These are phyloP conservation scores for Diphyllodes magnificus DNA, from an alignment of 2,113 vertebrate genomes.

Conservation along the genomic window DNA sequence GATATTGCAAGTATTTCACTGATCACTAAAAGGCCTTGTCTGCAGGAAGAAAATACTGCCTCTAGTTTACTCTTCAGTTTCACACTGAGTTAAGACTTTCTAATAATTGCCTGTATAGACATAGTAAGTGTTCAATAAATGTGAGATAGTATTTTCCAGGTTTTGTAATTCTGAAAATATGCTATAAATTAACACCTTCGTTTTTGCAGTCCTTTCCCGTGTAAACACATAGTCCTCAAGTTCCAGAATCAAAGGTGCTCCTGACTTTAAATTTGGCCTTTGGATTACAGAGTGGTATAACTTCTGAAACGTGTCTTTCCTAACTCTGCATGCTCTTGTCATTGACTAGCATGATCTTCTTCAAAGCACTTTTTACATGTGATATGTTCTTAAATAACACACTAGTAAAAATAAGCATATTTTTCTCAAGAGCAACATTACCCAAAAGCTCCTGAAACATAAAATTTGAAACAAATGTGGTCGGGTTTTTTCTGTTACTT, in stretches of 20 bases:
- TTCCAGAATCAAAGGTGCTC: background rate
- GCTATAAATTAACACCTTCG: background rate
- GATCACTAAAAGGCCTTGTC: background rate
- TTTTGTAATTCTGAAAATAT: background rate
- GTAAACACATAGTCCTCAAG: background rate
- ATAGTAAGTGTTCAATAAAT: background rate
- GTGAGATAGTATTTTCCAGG: background rate
- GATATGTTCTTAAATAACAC: background rate
- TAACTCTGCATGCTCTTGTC: background rate
- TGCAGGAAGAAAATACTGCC: background rate
- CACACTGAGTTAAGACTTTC: background rate
- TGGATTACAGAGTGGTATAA: background rate
- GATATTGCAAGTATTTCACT: background rate
- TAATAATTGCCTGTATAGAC: background rate
- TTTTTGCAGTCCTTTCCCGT: background rate
- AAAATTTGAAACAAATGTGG: background rate
- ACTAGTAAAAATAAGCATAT: background rate
- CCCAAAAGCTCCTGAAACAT: background rate
- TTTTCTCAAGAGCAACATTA: background rate
- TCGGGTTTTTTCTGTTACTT: background rate
- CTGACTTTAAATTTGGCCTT: background rate
- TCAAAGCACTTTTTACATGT: background rate
- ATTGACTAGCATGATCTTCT: background rate
- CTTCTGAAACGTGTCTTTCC: background rate
- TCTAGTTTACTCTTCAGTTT: background rate